Evolutionary conservation across 2,113 vertebrate species (phyloP).

Genomic region (Lepisosteus osseus): DNA sequence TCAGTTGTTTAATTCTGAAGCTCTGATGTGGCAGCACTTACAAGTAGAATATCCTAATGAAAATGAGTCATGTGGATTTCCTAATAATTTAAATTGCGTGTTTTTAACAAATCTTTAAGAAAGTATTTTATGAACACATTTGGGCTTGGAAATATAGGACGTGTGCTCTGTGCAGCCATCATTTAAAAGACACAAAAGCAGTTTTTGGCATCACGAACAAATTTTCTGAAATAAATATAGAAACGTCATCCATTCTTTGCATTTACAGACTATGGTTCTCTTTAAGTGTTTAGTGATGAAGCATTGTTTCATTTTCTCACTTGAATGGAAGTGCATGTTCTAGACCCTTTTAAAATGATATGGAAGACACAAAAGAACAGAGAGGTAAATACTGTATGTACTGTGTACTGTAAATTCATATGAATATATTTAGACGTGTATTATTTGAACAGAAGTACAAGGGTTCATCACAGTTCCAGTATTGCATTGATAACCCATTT

Average conservation of each 20-base stretch:
- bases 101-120: slow-evolving; percentile 26
- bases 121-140: too few relatives aligned
- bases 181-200: too few relatives aligned
- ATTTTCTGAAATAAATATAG: too few relatives aligned
- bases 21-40: slow-evolving; percentile 57
- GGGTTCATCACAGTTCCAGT: not conserved
- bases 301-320: too few relatives aligned
- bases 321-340: not conserved
- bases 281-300: too few relatives aligned
- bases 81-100: slow-evolving; percentile 53
- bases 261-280: too few relatives aligned
- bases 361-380: not conserved
- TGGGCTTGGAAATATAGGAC: too few relatives aligned
- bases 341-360: not conserved
- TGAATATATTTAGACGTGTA: not conserved
- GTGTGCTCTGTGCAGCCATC: too few relatives aligned
- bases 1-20: slow-evolving; percentile 44
- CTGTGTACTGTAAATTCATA: not conserved
- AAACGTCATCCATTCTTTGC: too few relatives aligned
- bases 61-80: slow-evolving; percentile 51
- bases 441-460: not conserved
- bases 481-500: not conserved
- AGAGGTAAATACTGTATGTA: not conserved
- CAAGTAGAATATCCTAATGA: slow-evolving; percentile 42
- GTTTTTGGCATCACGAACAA: too few relatives aligned